Evolutionary conservation across 2,888 invertebrate genomes (phyloP), one percentile per base, ranked within the genome.

Genomic region (Caenorhabditis sp.): DNA sequence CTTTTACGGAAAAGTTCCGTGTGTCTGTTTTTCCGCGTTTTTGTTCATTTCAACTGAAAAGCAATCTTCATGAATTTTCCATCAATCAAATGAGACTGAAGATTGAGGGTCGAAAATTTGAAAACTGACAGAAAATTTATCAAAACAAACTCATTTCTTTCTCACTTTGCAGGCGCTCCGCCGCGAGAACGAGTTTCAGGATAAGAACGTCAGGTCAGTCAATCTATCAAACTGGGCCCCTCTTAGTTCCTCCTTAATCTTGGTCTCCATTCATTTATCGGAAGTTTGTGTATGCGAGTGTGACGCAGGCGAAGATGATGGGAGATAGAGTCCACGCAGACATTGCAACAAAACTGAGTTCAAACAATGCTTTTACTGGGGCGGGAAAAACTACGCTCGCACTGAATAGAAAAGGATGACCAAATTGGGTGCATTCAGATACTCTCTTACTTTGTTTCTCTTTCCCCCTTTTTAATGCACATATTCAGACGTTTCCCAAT

Each of bases 121-220:
- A 35, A 35, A 63, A 63, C 63, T n/a, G n/a, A 44, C 26, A 16
- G 0, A 28, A 38, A 41, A 3, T 31, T 5, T 14, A 28, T 19
- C 26, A 63, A 63, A 63, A 63, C 26, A 63, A 26, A n/a, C 63
- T 63, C 63, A 63, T 24, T 41, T 12, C 2, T 14, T 26, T 22
- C 22, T 44, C 61, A 54, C 41, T 72, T 77, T 82, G 38, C 77
- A 82, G 77, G 77, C 82, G 41, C 73, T 82, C 4, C 82, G 82
- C 24, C 75, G 77, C 14, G 82, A 82, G 56, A 76, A 82, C 77
- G 82, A 82, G 70, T 66, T 70, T 70, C 74, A 74, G 54, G 75
- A 81, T 38, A 81, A 76, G 31, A 64, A 70, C 51, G 31, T 76
- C 63, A 76, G 81, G 81, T 81, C 47, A 70, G 81, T 64, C 54